Evolutionary conservation across 2,113 vertebrate genomes (phyloP), one percentile per base, ranked within the genome.

Genomic region (Equus przewalskii): DNA sequence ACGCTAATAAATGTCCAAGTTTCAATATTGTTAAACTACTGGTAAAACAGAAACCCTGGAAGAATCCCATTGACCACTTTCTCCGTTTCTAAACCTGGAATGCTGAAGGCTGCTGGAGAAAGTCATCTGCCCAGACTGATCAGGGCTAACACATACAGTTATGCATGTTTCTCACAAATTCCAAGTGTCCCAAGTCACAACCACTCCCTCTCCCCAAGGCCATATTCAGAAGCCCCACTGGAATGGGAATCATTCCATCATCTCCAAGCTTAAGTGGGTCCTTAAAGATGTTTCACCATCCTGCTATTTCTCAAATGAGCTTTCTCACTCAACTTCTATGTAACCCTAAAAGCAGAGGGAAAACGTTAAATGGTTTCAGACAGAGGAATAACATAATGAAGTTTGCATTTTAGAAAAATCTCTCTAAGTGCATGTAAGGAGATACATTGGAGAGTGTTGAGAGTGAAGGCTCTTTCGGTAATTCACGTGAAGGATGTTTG

Each of bases 381-480:
- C 3, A 33, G 6, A 3, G 2, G 24, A 94, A 11, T 12, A 19
- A 16, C 19, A 79, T 18, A 79, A 78, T 73, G 56, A 73, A 9
- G 46, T 89, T 33, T 86, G 51, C 44, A 69, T 76, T 75, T 91
- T 89, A 70, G 36, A 85, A 94, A 89, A 80, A 3, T n/a, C 30
- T 36, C 44, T 92, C 30, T 54, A 75, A 84, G 51, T 73, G 51
- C 6, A 54, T 1, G 2, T 9, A 64, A 89, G 11, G 3, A 16
- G 24, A 49, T 19, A 72, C 16, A 75, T 2, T 49, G 30, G 41
- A 49, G 30, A 30, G 64, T 30, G 21, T 46, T 6, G 36, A 70
- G 54, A 46, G 33, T 69, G 7, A 62, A 91, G 79, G 18, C n/a
- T 24, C 54, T 30, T 79, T 33, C 56, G 30, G 28, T 54, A 70